phyloP scores from a whole-genome alignment of 2,888 invertebrate genomes.

The Pasiphila rectangulata region DNA sequence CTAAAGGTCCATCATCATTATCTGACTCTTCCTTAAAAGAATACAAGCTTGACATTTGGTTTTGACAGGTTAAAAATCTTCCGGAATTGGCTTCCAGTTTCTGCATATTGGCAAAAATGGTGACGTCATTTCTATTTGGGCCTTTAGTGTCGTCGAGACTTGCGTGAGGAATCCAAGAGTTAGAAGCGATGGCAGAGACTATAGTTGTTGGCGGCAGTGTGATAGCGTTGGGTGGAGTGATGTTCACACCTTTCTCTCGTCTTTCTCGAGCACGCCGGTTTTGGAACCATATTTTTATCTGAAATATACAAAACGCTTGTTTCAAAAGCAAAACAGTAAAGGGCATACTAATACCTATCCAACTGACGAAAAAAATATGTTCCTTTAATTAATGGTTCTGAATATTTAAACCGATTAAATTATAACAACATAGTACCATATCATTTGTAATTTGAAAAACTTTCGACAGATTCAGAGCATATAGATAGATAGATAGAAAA shows the following conservation, averaged over 20 bases:
- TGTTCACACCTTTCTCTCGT: conserved; percentile 78
- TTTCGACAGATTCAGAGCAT: too few relatives aligned
- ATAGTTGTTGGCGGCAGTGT: conserved; percentile 55
- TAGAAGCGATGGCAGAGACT: conserved; percentile 6
- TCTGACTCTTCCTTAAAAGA: conserved; percentile 30
- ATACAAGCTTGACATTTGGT: conserved; percentile 2
- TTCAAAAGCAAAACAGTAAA: not conserved
- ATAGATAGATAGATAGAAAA: too few relatives aligned
- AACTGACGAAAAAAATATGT: too few relatives aligned
- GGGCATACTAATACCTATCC: too few relatives aligned
- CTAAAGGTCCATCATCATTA: conserved; percentile 54
- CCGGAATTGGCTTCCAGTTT: not conserved
- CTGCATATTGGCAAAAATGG: conserved; percentile 2
- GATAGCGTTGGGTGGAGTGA: conserved; percentile 58
- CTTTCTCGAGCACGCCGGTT: conserved; percentile 88
- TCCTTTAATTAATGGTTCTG: too few relatives aligned
- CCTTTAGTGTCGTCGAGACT: not conserved
- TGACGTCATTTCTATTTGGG: not conserved
- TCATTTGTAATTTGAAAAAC: too few relatives aligned
- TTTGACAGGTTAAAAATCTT: conserved; percentile 4
- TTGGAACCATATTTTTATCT: conserved; percentile 90
- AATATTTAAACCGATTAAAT: too few relatives aligned
- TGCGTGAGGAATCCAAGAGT: conserved; percentile 18
- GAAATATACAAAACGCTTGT: conserved; percentile 27
- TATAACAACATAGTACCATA: too few relatives aligned